phyloP scores from a whole-genome alignment of 2,797 vertebrate genomes.

The Cirrhinus molitorella region DNA sequence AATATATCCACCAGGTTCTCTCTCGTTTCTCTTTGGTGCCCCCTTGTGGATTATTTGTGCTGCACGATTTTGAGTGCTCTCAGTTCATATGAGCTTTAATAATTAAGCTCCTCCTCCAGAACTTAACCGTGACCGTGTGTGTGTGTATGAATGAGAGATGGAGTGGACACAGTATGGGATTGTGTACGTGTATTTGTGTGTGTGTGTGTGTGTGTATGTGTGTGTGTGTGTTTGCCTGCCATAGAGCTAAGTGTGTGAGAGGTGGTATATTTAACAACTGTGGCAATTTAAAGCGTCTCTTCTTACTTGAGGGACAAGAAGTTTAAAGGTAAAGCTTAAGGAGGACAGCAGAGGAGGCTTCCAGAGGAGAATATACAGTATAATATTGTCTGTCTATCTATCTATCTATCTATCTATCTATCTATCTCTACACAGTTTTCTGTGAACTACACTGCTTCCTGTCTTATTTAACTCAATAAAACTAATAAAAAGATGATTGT shows the following conservation, averaged over 20 bases:
- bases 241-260: neutral
- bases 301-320: neutral
- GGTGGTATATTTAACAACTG: conserved; percentile 20
- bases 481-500: neutral
- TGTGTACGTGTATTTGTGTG: conserved; percentile 15
- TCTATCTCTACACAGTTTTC: neutral
- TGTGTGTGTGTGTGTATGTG: neutral
- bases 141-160: neutral
- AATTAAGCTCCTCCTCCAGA: conserved; percentile 21
- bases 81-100: neutral
- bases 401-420: too few relatives aligned
- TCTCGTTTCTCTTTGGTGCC: conserved; percentile 35
- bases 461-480: neutral
- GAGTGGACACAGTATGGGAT: neutral
- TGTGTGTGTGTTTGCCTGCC: neutral
- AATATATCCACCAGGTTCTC: neutral
- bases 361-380: neutral
- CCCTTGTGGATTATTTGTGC: conserved; percentile 49
- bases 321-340: neutral
- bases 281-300: neutral
- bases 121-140: neutral
- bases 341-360: neutral
- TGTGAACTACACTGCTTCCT: neutral
- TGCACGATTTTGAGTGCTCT: neutral
- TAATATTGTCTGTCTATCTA: neutral